A percentile compares a stretch with the other conserved stretches of the same genome.
phyloP scores from a whole-genome alignment of 2,888 invertebrate genomes.

The Junonia oenone region DNA sequence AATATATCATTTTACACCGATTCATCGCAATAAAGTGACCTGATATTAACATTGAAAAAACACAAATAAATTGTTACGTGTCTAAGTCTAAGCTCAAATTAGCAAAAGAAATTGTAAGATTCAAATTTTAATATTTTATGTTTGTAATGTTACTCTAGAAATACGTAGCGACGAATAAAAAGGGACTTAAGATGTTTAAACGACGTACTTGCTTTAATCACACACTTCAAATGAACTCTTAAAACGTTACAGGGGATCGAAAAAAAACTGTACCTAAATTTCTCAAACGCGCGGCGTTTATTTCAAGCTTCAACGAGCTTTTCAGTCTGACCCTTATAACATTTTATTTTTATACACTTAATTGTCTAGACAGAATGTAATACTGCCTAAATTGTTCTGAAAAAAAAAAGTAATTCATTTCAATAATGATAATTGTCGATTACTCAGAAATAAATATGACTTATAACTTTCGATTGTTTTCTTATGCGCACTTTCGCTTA shows the following conservation, averaged over 20 bases:
- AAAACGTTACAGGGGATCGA: conserved; percentile 3
- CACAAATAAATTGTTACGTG: too few relatives aligned
- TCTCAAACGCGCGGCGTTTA: neutral
- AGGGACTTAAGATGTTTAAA: neutral
- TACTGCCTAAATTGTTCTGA: neutral
- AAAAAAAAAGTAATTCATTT: too few relatives aligned
- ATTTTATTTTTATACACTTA: neutral
- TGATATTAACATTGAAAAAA: too few relatives aligned
- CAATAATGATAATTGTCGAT: too few relatives aligned
- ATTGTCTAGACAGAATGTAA: neutral
- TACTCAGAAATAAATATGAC: too few relatives aligned
- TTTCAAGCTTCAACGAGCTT: neutral
- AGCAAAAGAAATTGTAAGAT: neutral
- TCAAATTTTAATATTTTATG: too few relatives aligned
- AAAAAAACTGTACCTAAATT: conserved; percentile 3
- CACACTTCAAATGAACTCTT: conserved; percentile 6
- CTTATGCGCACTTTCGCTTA: too few relatives aligned
- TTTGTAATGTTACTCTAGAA: neutral
- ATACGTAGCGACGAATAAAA: neutral
- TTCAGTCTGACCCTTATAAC: neutral
- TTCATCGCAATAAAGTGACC: too few relatives aligned
- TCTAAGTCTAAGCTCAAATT: neutral
- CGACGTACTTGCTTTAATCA: neutral
- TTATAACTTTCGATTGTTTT: too few relatives aligned
- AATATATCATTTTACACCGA: too few relatives aligned